phyloP scores from a whole-genome alignment of 1,140 invertebrate species.

The Ladona fulva region DNA sequence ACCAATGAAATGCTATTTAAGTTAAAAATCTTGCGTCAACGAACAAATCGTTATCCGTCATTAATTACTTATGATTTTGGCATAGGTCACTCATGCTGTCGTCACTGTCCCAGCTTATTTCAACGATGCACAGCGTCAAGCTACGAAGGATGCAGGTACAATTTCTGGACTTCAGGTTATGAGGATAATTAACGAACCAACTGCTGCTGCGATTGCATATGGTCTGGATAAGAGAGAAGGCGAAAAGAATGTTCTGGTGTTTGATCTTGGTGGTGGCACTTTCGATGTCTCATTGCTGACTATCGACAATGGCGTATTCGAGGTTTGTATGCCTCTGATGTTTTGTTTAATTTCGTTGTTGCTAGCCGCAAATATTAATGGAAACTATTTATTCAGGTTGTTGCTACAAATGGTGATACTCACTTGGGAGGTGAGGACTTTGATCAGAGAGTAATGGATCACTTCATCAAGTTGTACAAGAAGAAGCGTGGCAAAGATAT shows the following conservation, averaged over 20 bases:
- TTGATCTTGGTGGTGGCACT: constrained; percentile 98
- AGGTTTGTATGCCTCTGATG: constrained; percentile 31
- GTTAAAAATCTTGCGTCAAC: neutral
- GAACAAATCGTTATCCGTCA: neutral
- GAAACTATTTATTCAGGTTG: constrained; percentile 60
- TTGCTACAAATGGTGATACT: constrained; percentile 97
- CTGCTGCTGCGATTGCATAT: constrained; percentile 98
- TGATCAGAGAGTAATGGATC: constrained; percentile 96
- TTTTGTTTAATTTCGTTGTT: neutral
- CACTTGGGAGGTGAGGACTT: constrained; percentile 98
- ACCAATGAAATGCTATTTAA: neutral
- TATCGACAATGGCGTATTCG: constrained; percentile 94
- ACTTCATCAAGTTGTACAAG: constrained; percentile 98
- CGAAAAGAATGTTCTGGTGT: constrained; percentile 97
- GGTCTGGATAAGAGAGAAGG: constrained; percentile 98
- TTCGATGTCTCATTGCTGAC: constrained; percentile 98
- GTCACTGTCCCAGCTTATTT: constrained; percentile 99
- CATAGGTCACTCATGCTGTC: constrained; percentile 86
- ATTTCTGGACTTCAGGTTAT: constrained; percentile 93
- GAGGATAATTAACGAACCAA: constrained; percentile 99
- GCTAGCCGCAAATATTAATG: constrained; percentile 24
- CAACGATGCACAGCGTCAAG: constrained; percentile 96
- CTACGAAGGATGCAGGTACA: constrained; percentile 85
- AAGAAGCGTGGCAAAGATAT: constrained; percentile 99
- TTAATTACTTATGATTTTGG: neutral